Conservation (phyloP, 2,113 vertebrate genomes). For the Gracilinanus agilis region DNA sequence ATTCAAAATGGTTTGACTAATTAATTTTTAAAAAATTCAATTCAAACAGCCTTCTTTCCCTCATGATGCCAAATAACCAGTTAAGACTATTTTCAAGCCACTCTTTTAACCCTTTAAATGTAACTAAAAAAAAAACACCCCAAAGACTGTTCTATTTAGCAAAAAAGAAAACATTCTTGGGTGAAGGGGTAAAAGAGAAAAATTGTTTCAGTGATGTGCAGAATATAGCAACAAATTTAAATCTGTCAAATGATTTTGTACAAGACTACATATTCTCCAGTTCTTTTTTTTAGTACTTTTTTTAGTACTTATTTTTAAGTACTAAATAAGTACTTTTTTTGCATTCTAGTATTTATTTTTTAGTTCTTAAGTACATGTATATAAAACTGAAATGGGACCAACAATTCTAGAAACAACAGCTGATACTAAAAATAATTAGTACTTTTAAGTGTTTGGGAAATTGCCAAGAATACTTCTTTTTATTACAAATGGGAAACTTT, state of each 20-base stretch:
- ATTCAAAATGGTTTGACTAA: constrained; percentile 50
- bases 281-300: constrained; percentile 46
- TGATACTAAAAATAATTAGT: constrained; percentile 46
- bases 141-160: constrained; percentile 34
- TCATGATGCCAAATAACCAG: constrained; percentile 32
- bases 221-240: not conserved
- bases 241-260: constrained; percentile 47
- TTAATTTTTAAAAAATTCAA: constrained; percentile 44
- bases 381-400: constrained; percentile 49
- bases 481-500: constrained; percentile 37
- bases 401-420: constrained; percentile 44
- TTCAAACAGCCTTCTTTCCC: constrained; percentile 34
- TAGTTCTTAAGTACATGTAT: constrained; percentile 49
- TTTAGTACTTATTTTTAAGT: constrained; percentile 53
- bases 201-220: constrained; percentile 34
- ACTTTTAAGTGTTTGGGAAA: constrained; percentile 29
- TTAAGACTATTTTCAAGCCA: constrained; percentile 40
- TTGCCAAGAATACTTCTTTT: constrained; percentile 45
- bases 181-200: not conserved
- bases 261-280: constrained; percentile 26
- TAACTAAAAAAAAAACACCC: constrained; percentile 18
- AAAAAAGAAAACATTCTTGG: constrained; percentile 34
- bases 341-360: constrained; percentile 23
- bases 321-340: constrained; percentile 60
- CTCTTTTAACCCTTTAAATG: constrained; percentile 39